These are phyloP conservation scores for Turritopsis dohrnii DNA, from an alignment of 30 jellyfish, hydroid and myxozoan species.

Conservation along the genomic window DNA sequence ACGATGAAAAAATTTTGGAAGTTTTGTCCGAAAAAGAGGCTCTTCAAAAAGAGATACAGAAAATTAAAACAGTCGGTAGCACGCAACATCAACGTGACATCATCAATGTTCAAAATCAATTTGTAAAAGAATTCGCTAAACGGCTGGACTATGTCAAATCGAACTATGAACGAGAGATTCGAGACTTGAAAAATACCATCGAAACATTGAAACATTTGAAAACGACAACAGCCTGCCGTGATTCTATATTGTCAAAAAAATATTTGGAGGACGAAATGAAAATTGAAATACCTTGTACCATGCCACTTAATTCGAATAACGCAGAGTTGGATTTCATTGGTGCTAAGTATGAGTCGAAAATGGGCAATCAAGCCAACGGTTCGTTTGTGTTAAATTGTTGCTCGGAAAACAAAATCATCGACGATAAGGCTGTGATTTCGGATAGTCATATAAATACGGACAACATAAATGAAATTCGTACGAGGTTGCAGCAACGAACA, in stretches of 20 bases:
- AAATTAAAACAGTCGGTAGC: slow-evolving; percentile 21
- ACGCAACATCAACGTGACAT: slow-evolving; percentile 44
- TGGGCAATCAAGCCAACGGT: background rate
- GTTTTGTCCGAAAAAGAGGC: slow-evolving; percentile 52
- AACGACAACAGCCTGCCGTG: background rate
- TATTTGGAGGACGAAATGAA: background rate
- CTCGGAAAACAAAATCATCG: background rate
- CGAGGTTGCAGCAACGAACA: background rate
- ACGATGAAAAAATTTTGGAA: slow-evolving; percentile 38
- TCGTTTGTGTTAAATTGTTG: background rate
- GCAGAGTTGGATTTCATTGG: background rate
- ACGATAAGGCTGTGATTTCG: background rate
- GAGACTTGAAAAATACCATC: slow-evolving; percentile 37
- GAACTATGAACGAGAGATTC: slow-evolving; percentile 79
- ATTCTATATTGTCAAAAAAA: background rate
- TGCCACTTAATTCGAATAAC: background rate
- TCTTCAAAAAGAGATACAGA: slow-evolving; percentile 33
- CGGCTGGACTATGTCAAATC: slow-evolving; percentile 60
- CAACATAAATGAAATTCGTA: background rate
- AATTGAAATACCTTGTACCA: background rate
- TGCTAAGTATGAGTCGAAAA: background rate
- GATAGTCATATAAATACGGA: background rate
- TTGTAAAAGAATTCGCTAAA: slow-evolving; percentile 69
- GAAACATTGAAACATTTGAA: slow-evolving; percentile 5
- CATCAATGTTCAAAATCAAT: slow-evolving; percentile 50